phyloP scores from a whole-genome alignment of 2,797 vertebrate species.

The Poecile montanus region DNA sequence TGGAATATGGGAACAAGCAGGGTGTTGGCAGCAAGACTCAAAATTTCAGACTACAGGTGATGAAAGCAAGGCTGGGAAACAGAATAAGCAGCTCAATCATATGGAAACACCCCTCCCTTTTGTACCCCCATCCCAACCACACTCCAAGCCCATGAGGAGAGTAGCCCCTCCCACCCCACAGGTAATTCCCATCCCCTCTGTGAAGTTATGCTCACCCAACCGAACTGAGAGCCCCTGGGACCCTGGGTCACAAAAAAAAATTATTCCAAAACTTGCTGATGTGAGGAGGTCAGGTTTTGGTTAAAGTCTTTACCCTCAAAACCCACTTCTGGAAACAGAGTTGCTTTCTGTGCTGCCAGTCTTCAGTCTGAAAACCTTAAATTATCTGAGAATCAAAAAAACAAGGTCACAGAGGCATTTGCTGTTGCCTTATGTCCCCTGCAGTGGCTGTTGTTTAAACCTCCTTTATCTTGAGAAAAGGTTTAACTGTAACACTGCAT shows the following conservation, averaged over 20 bases:
- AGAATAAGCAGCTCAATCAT: not conserved
- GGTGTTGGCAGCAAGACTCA: not conserved
- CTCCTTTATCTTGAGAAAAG: not conserved
- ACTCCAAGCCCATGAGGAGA: not conserved
- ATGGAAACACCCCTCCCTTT: not conserved
- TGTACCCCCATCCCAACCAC: not conserved
- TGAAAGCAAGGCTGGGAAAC: not conserved
- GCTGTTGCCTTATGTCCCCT: not conserved
- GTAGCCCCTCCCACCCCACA: not conserved
- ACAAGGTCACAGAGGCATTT: not conserved
- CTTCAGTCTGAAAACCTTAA: not conserved
- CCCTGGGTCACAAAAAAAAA: not conserved
- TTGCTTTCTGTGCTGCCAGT: not conserved
- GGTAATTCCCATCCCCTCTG: not conserved
- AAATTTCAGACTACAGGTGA: not conserved
- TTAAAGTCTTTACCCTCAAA: conserved; percentile 2
- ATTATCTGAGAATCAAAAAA: not conserved
- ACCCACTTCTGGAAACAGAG: not conserved
- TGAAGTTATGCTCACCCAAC: not conserved
- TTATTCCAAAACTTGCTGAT: not conserved
- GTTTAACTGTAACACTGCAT: not conserved
- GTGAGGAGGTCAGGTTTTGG: not conserved
- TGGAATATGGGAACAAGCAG: not conserved
- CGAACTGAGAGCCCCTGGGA: not conserved
- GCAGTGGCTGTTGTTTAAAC: not conserved